A percentile compares a stretch with the other conserved stretches of the same genome.
Conservation (phyloP, 2,888 invertebrate genomes). For the Drosophila emarginata region DNA sequence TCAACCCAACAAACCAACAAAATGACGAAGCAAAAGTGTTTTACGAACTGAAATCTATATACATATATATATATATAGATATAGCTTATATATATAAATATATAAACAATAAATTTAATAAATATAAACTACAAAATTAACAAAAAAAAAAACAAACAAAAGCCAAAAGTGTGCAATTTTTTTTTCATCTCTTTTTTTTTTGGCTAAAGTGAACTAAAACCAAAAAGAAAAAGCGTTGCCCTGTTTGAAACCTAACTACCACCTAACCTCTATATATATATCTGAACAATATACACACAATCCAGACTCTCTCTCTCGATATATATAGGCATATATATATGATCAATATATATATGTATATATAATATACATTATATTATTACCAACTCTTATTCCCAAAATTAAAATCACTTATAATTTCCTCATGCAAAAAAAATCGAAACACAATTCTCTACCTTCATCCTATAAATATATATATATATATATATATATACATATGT, state of each 20-base stretch:
- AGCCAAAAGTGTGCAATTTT: constrained; percentile 40
- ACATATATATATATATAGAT: background rate
- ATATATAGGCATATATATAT: background rate
- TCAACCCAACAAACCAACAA: background rate
- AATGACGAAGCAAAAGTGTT: background rate
- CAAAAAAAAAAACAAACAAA: constrained; percentile 4
- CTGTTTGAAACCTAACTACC: constrained; percentile 43
- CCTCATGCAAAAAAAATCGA: constrained; percentile 20
- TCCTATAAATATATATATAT: constrained; percentile 26
- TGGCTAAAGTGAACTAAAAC: constrained; percentile 39
- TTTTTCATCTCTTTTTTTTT: constrained; percentile 30
- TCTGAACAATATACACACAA: constrained; percentile 23
- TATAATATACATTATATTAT: background rate
- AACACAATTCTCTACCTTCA: constrained; percentile 10
- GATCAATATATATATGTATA: background rate
- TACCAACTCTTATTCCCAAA: constrained; percentile 6
- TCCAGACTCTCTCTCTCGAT: background rate
- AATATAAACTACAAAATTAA: constrained; percentile 9
- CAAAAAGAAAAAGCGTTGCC: constrained; percentile 61
- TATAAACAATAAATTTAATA: constrained; percentile 10
- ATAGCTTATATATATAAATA: background rate
- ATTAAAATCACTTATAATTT: constrained; percentile 25
- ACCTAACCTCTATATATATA: constrained; percentile 40
- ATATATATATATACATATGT: constrained; percentile 44
- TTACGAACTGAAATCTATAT: background rate